Evolutionary conservation across 2,797 vertebrate genomes (phyloP), one percentile per base, ranked within the genome.

Genomic region (Falco rusticolus): DNA sequence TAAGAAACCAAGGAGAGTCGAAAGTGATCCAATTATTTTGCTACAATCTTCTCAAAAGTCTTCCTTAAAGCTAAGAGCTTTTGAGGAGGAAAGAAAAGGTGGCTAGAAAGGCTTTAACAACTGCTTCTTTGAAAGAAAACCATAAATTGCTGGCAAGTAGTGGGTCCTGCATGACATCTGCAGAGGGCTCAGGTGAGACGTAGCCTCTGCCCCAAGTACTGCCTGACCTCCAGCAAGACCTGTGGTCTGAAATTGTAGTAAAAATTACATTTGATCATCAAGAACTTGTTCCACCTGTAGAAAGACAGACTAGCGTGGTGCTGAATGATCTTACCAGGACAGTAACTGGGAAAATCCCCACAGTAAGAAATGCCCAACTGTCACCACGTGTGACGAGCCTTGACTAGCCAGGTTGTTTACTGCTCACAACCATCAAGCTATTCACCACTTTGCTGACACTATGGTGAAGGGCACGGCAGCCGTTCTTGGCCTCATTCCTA

Each of bases 401-500:
- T 96, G 95, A 95, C 89, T 90, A 96, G 91, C 83, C 93, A 95
- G 89, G 89, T 89, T 95, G 95, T 96, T 96, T 94, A 97, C 93
- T 82, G 80, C 84, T 86, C 89, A 29, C 54, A 65, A 16, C 51
- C 20, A 3, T n/a, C 66, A 66, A 91, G 88, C 85, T 89, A 45
- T 66, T 87, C 87, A 87, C 2, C 0, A 43, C 66, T 94, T 43
- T 29, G 33, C 93, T 96, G 94, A 95, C 91, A 87, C 95, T 59
- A 29, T 51, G 76, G 85, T 94, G 93, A 95, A 94, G 89, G 83
- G 74, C 85, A 93, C 1, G 12, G 87, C 87, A 94, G 82, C 63
- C 45, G 3, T 59, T 66, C 94, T 84, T 96, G 95, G 94, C 93
- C 85, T 94, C 21, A 0, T 79, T 97, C 94, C 96, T 87, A 89